These are phyloP conservation scores for Holothuria glaberrima DNA, from an alignment of 35 echinoderm and acorn worm genomes.

Conservation along the genomic window DNA sequence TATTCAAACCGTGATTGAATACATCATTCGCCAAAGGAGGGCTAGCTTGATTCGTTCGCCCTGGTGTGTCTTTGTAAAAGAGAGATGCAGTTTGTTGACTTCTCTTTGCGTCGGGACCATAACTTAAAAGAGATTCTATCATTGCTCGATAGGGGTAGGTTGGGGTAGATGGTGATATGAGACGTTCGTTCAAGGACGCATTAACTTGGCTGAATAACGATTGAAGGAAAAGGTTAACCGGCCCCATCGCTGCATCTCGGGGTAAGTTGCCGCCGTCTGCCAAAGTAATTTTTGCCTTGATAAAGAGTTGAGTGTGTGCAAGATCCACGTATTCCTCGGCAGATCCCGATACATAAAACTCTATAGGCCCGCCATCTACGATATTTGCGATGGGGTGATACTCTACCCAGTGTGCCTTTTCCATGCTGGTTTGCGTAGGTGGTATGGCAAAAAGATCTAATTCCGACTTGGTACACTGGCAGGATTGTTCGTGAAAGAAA, in stretches of 20 bases:
- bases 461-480: conserved; percentile 69
- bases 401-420: conserved; percentile 52
- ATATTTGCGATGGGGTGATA: conserved; percentile 60
- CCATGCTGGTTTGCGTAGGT: conserved; percentile 67
- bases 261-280: conserved; percentile 6
- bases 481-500: conserved; percentile 59
- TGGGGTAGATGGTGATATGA: conserved; percentile 40
- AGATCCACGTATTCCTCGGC: conserved; percentile 55
- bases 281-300: conserved; percentile 56
- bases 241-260: conserved; percentile 11
- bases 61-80: conserved; percentile 72
- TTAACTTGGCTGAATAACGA: conserved; percentile 80
- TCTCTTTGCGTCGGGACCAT: conserved; percentile 57
- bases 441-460: conserved; percentile 71
- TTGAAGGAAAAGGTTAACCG: conserved; percentile 75
- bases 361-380: conserved; percentile 58
- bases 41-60: conserved; percentile 30
- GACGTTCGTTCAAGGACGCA: conserved; percentile 52
- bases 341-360: conserved; percentile 68
- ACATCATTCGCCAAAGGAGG: conserved; percentile 28
- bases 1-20: conserved; percentile 52
- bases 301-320: conserved; percentile 48
- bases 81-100: conserved; percentile 53
- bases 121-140: conserved; percentile 77
- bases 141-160: conserved; percentile 54